phyloP scores from a whole-genome alignment of 53 echinoderm and acorn worm species.

The Luidia sarsii region DNA sequence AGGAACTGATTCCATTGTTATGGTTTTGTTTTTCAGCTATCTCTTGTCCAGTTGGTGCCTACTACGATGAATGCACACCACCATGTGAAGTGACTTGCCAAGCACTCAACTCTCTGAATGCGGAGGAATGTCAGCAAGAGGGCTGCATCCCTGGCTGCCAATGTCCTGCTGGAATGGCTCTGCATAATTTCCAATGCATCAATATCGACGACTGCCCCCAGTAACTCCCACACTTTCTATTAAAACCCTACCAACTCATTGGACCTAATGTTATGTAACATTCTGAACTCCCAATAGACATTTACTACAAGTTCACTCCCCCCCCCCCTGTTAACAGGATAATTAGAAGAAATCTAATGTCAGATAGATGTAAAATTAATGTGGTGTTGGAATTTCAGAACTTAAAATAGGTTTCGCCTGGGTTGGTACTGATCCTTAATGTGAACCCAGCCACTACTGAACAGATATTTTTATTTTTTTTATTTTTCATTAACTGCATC shows the following conservation, averaged over 20 bases:
- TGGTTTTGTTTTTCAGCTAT: conserved; percentile 72
- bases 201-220: conserved; percentile 70
- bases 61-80: conserved; percentile 87
- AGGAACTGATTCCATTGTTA: too few relatives aligned
- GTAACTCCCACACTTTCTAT: background rate
- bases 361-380: background rate
- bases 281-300: background rate
- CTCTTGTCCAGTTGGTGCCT: conserved; percentile 85
- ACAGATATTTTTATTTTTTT: too few relatives aligned
- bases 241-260: background rate
- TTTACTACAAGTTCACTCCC: background rate
- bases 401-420: background rate
- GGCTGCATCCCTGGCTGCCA: conserved; percentile 91
- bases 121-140: conserved; percentile 53
- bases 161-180: conserved; percentile 91
- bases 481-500: too few relatives aligned
- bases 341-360: background rate
- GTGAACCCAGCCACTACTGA: too few relatives aligned
- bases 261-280: background rate
- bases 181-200: conserved; percentile 88
- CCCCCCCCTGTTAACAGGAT: background rate
- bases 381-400: background rate
- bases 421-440: too few relatives aligned
- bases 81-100: conserved; percentile 85
- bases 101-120: conserved; percentile 51